Evolutionary conservation across 2,797 vertebrate genomes (phyloP).

Genomic region (Salarias fasciatus): DNA sequence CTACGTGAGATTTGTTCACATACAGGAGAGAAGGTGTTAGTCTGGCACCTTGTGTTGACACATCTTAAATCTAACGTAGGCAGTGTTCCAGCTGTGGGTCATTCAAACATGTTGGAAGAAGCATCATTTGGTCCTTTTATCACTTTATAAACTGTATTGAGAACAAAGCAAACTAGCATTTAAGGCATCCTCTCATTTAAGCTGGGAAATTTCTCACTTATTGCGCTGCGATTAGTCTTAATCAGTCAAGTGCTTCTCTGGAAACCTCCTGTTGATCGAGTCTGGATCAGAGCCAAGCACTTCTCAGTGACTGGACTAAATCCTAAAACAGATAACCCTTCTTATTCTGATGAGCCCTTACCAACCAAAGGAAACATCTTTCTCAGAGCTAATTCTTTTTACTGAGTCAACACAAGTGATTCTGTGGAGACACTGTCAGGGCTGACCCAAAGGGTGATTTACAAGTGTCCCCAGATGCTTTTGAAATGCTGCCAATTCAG

Average conservation of each 20-base stretch:
- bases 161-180: background rate
- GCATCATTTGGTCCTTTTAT: no score
- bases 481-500: constrained; percentile 22
- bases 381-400: background rate
- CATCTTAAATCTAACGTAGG: background rate
- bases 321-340: background rate
- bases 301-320: constrained; percentile 10
- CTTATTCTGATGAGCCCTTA: no score
- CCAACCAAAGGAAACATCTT: no score
- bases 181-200: background rate
- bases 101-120: background rate
- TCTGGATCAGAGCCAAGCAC: constrained; percentile 36
- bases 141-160: no score
- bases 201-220: constrained; percentile 11
- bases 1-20: constrained; percentile 71
- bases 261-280: constrained; percentile 28
- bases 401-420: constrained; percentile 7
- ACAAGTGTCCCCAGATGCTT: constrained; percentile 4
- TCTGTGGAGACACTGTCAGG: constrained; percentile 4
- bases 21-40: constrained; percentile 47
- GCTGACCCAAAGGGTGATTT: constrained; percentile 3
- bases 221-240: constrained; percentile 20
- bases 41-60: constrained; percentile 16
- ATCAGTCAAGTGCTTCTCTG: constrained; percentile 16
- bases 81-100: background rate